Percentiles rank a stretch among this genome's conserved stretches.
phyloP scores from a whole-genome alignment of 2,888 invertebrate species.

The Cephus runcator region DNA sequence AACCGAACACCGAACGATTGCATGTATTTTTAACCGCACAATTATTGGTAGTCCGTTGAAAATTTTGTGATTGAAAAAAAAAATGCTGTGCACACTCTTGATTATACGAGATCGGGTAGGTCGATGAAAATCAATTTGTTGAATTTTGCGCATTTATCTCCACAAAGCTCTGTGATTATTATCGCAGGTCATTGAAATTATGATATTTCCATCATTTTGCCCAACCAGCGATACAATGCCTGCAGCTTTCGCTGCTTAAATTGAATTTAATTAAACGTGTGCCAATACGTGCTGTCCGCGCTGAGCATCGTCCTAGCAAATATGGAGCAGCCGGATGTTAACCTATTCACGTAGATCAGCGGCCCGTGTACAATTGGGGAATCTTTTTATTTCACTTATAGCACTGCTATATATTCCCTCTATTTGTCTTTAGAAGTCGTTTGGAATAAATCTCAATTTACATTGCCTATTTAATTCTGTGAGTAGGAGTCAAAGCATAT shows the following conservation, averaged over 20 bases:
- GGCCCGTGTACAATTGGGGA: not conserved
- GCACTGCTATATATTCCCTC: not conserved
- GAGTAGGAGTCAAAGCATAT: not conserved
- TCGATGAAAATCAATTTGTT: not conserved
- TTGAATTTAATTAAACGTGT: not conserved
- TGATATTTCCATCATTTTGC: not conserved
- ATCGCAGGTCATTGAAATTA: not conserved
- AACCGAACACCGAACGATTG: not conserved
- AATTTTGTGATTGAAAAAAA: not conserved
- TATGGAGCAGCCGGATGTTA: not conserved
- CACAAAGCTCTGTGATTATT: not conserved
- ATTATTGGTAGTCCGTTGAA: not conserved
- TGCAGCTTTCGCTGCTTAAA: not conserved
- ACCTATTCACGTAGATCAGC: not conserved
- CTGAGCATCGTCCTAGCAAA: not conserved
- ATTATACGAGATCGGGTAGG: not conserved
- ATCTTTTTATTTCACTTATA: not conserved
- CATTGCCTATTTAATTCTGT: not conserved
- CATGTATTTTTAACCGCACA: not conserved
- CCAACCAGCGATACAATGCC: not conserved
- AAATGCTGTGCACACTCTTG: not conserved
- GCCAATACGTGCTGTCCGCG: not conserved
- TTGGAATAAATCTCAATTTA: not conserved
- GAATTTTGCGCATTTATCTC: not conserved
- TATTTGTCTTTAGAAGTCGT: not conserved